These are phyloP conservation scores for Esox lucius DNA, from an alignment of 2,797 vertebrate species.

Conservation along the genomic window DNA sequence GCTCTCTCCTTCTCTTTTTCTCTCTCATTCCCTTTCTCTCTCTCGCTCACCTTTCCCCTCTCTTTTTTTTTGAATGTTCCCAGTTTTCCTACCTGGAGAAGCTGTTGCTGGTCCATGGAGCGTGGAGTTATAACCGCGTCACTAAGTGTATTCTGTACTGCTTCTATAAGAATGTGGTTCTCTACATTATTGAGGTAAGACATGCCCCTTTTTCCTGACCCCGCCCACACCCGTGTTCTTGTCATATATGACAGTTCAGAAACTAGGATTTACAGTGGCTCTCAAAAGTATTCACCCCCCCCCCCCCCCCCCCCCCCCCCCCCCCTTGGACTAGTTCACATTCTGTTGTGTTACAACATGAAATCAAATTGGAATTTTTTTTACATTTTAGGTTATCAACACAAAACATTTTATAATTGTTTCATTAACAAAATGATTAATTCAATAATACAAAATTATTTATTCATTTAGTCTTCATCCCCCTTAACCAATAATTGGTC, in stretches of 20 bases:
- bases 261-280: no score
- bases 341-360: no score
- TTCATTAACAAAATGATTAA: no score
- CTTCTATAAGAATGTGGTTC: constrained; percentile 99
- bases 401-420: no score
- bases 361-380: no score
- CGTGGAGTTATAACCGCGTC: constrained; percentile 98
- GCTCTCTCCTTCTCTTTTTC: neutral
- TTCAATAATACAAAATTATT: no score
- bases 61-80: neutral
- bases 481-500: no score
- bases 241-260: neutral
- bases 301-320: constrained; percentile 11
- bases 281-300: no score
- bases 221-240: neutral
- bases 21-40: neutral
- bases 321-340: no score
- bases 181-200: constrained; percentile 98
- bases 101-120: constrained; percentile 92
- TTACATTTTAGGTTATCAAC: no score
- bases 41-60: neutral
- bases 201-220: no score
- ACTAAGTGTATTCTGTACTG: constrained; percentile 99
- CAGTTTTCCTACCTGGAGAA: constrained; percentile 96
- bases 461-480: no score